Conservation (phyloP, 2,888 invertebrate species). For the Rhamphomyia laevipes region DNA sequence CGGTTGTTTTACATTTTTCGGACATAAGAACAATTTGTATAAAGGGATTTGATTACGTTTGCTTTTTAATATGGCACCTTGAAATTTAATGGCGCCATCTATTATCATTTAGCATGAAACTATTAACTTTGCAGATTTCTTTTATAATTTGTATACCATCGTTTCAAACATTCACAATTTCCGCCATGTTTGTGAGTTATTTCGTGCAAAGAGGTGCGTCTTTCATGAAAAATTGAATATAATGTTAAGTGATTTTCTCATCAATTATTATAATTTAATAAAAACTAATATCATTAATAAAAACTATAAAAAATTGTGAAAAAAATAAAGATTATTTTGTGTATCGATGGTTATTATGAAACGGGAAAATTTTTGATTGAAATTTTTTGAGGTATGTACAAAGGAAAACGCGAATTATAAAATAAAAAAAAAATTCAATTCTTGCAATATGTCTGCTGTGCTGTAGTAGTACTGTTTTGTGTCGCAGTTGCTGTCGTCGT, state of each 20-base stretch:
- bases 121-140: no score
- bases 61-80: no score
- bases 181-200: conserved; percentile 8
- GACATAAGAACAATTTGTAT: no score
- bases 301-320: conserved; percentile 2
- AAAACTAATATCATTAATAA: conserved; percentile 2
- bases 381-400: conserved; percentile 44
- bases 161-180: background rate
- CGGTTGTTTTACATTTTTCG: no score
- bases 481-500: conserved; percentile 9
- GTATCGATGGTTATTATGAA: conserved; percentile 44
- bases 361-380: conserved; percentile 53
- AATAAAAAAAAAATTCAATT: conserved; percentile 34
- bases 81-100: no score
- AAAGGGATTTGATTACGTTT: no score
- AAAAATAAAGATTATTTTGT: background rate
- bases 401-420: no score
- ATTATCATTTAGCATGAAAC: no score
- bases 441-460: conserved; percentile 34
- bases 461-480: conserved; percentile 32
- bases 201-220: conserved; percentile 8
- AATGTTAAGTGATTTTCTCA: conserved; percentile 2
- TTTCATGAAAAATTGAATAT: conserved; percentile 5
- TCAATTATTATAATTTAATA: conserved; percentile 1
- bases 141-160: no score